phyloP scores from a whole-genome alignment of 1,140 invertebrate genomes.

The Zaprionus capensis region DNA sequence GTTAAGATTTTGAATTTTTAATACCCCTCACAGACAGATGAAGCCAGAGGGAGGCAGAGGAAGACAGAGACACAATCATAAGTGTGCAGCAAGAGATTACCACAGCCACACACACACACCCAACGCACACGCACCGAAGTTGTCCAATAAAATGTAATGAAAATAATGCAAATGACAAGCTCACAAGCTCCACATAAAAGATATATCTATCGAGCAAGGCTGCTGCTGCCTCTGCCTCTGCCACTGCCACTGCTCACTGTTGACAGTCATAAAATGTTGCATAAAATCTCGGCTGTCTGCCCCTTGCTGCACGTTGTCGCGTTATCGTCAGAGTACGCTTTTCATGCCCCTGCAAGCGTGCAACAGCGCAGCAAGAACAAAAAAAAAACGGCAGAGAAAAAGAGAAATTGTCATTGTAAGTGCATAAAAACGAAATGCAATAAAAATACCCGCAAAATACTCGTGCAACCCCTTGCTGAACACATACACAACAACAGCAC shows the following conservation, averaged over 20 bases:
- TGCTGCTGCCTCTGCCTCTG: slow-evolving; percentile 12
- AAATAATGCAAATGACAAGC: slow-evolving; percentile 78
- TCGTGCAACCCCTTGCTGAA: slow-evolving; percentile 34
- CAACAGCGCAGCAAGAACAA: slow-evolving; percentile 17
- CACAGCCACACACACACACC: not conserved
- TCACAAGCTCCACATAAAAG: slow-evolving; percentile 43
- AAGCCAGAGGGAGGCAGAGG: not conserved
- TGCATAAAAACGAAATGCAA: slow-evolving; percentile 78
- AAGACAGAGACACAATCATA: not conserved
- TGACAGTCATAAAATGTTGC: slow-evolving; percentile 67
- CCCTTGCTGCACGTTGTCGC: slow-evolving; percentile 24
- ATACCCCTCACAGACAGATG: slow-evolving; percentile 11
- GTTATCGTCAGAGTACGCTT: slow-evolving; percentile 57
- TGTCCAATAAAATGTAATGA: slow-evolving; percentile 61
- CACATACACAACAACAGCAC: slow-evolving; percentile 44
- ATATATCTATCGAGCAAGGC: slow-evolving; percentile 5
- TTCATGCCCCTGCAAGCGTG: slow-evolving; percentile 60
- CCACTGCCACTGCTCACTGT: slow-evolving; percentile 1
- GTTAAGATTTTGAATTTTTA: slow-evolving; percentile 48
- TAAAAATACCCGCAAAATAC: slow-evolving; percentile 78
- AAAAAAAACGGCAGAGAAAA: slow-evolving; percentile 1
- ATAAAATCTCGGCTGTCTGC: slow-evolving; percentile 53
- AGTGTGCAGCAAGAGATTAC: slow-evolving; percentile 1
- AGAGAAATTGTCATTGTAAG: slow-evolving; percentile 74
- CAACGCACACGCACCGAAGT: slow-evolving; percentile 4